A percentile compares a stretch with the other conserved stretches of the same genome.
Evolutionary conservation across 2,113 vertebrate genomes (phyloP).

Genomic region (Odocoileus hemionus): DNA sequence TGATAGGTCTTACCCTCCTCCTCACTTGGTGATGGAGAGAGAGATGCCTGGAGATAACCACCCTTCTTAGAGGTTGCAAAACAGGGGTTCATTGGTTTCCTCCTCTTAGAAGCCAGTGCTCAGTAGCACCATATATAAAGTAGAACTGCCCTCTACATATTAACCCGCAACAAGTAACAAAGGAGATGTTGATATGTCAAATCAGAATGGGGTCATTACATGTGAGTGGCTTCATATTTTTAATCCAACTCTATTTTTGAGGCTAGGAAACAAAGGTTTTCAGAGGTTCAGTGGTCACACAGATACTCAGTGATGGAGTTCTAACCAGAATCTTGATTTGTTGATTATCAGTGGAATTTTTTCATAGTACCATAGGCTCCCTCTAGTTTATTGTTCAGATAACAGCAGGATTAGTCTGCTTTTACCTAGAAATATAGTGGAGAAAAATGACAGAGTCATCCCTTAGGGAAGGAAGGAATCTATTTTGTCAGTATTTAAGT

Average conservation of each 20-base stretch:
- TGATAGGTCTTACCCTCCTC: background rate
- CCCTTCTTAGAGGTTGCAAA: background rate
- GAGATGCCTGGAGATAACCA: background rate
- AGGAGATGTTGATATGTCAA: background rate
- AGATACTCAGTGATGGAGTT: background rate
- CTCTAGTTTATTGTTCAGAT: background rate
- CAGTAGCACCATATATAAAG: background rate
- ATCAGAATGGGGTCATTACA: background rate
- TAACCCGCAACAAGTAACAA: background rate
- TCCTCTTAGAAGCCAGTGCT: background rate
- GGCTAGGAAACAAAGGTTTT: background rate
- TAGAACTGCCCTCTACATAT: rapidly evolving
- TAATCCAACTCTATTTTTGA: background rate
- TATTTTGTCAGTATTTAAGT: conserved; percentile 4
- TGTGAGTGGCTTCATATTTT: background rate
- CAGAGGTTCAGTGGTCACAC: background rate
- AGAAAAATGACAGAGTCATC: background rate
- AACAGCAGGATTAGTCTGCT: background rate
- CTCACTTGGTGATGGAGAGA: background rate
- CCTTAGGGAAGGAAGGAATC: background rate
- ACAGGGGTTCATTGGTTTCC: background rate
- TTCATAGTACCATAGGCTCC: background rate
- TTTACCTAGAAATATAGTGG: background rate
- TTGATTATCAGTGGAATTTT: background rate
- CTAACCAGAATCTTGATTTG: background rate